Base-by-base conservation (phyloP, 2,888 invertebrate species). In the Oasisia sp. region DNA sequence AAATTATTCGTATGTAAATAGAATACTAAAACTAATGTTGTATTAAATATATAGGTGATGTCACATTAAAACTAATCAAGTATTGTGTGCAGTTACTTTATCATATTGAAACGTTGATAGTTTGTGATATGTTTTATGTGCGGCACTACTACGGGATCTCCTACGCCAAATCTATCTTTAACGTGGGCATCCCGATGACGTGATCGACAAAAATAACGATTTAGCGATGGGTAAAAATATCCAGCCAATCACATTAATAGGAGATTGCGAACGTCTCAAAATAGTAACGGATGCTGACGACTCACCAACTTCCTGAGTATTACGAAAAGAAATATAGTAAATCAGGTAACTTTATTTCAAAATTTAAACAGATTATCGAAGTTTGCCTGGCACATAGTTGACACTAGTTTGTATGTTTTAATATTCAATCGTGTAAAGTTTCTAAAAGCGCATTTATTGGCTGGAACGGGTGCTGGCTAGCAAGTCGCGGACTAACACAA, bases 161-260 rank as follows among this genome's bases (percentile, higher is more conserved):
- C 74, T 27, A 74, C 74, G 74, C 74, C 74, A 27, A 74, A 7
- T 19, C 74, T 74, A 74, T 74, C 19, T 74, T 74, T 74, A n/a
- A 27, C 3, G n/a, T 19, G 74, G 74, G 74, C n/a, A 74, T 74
- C 74, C 74, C 74, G 27, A 74, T 74, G 74, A 74, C 74, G 74
- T 74, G 74, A 74, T 74, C n/a, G 74, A 74, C 74, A 74, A 74
- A 74, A 74, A 74, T 74, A 74, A 14, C 74, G 74, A 74, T 74
- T 74, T 74, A 74, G 74, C 74, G 74, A 74, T 74, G 19, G 74
- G 74, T 74, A 74, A 74, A 74, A 74, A 74, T 74, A 74, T 27
- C 38, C 74, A 74, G 27, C 74, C 74, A 74, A 74, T 74, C 74
- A 74, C 27, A 27, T 74, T 74, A 74, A 74, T 74, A 74, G 74